Evolutionary conservation across 2,888 invertebrate species (phyloP).

Genomic region (Agriopis marginaria): DNA sequence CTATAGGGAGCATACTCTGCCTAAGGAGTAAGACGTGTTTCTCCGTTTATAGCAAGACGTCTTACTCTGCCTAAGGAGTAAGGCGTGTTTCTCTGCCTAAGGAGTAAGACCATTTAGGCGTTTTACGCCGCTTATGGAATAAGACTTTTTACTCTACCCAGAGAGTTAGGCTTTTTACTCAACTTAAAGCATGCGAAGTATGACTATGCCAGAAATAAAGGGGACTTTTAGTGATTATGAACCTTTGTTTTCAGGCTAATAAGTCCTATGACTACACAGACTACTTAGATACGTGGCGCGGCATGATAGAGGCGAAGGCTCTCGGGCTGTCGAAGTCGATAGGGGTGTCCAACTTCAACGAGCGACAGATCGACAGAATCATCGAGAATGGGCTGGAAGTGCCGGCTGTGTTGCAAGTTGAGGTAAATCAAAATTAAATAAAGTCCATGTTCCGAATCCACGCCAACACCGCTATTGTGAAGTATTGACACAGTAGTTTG

Average conservation of each 20-base stretch:
- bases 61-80: neutral
- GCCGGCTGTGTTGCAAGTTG: slow-evolving; percentile 87
- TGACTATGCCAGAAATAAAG: neutral
- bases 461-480: too few relatives aligned
- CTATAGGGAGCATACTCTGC: too few relatives aligned
- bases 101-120: neutral
- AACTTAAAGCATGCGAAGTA: neutral
- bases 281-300: slow-evolving; percentile 89
- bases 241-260: slow-evolving; percentile 54
- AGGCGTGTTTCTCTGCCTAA: neutral
- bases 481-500: too few relatives aligned
- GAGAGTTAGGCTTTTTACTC: too few relatives aligned
- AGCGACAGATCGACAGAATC: slow-evolving; percentile 88
- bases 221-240: neutral
- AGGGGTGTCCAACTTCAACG: slow-evolving; percentile 93
- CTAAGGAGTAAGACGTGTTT: neutral
- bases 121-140: too few relatives aligned
- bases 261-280: slow-evolving; percentile 74
- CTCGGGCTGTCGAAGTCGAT: slow-evolving; percentile 89
- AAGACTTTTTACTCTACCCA: neutral
- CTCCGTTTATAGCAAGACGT: neutral
- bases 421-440: slow-evolving; percentile 54
- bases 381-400: slow-evolving; percentile 82
- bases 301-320: slow-evolving; percentile 88
- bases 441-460: too few relatives aligned